Percentiles rank a stretch among this genome's conserved stretches.
Conservation (phyloP, 2,797 vertebrate genomes). For the Myioborus miniatus region DNA sequence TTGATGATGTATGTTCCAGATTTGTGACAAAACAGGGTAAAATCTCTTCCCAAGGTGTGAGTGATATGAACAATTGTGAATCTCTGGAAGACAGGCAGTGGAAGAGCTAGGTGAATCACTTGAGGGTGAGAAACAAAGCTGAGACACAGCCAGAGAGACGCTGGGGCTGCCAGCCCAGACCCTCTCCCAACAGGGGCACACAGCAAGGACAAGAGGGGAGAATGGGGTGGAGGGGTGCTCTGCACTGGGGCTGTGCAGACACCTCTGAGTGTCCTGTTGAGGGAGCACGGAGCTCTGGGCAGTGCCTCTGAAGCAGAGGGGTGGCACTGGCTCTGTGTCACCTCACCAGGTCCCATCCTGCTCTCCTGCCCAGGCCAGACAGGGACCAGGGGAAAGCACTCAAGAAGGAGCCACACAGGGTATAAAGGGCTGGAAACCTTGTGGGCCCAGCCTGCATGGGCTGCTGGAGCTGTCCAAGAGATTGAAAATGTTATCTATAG, state of each 20-base stretch:
- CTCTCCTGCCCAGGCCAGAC: accelerated
- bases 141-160: neutral
- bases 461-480: neutral
- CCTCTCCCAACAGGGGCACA: accelerated
- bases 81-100: neutral
- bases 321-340: neutral
- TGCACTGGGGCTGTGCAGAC: accelerated
- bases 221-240: accelerated
- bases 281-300: accelerated
- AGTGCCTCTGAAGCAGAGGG: accelerated
- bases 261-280: accelerated
- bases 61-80: accelerated
- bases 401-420: neutral
- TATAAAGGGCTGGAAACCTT: neutral
- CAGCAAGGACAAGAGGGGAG: neutral
- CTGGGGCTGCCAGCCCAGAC: neutral
- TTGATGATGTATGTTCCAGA: too few species aligned
- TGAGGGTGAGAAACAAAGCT: neutral
- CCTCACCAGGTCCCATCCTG: accelerated
- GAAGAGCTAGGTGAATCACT: neutral
- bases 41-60: neutral
- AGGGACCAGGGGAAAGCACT: accelerated
- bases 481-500: neutral
- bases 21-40: neutral
- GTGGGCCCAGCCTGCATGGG: accelerated